Evolutionary conservation across 2,888 invertebrate species (phyloP).

Genomic region (Drosophila villosipedis): DNA sequence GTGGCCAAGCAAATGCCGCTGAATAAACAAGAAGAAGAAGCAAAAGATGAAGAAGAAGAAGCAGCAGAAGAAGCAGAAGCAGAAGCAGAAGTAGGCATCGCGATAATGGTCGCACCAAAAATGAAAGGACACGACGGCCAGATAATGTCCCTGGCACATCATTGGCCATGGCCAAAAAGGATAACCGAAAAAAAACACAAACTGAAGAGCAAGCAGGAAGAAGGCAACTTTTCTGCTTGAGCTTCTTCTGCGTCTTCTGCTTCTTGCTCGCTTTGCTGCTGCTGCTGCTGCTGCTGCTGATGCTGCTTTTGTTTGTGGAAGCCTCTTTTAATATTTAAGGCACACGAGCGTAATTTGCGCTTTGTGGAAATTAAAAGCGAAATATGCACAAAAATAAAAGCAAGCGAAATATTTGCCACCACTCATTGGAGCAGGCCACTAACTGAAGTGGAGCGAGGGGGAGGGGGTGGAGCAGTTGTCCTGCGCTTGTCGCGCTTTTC

Average conservation of each 20-base stretch:
- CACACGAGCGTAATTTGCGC: constrained; percentile 75
- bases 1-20: constrained; percentile 65
- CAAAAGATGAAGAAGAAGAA: constrained; percentile 3
- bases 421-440: constrained; percentile 34
- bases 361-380: constrained; percentile 67
- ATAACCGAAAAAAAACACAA: constrained; percentile 45
- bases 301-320: constrained; percentile 12
- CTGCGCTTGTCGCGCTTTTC: constrained; percentile 37
- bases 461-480: constrained; percentile 38
- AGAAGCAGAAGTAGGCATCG: constrained; percentile 41
- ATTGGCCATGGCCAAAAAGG: constrained; percentile 65
- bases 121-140: constrained; percentile 47
- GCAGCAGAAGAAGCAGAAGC: constrained; percentile 13
- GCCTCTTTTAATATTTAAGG: constrained; percentile 58
- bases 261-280: constrained; percentile 16
- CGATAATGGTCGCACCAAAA: constrained; percentile 63
- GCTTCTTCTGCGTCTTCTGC: constrained; percentile 8
- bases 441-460: neutral
- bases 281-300: neutral
- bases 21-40: constrained; percentile 59
- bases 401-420: constrained; percentile 50
- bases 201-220: constrained; percentile 38
- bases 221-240: constrained; percentile 26
- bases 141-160: constrained; percentile 68
- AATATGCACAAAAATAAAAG: constrained; percentile 57